Conservation (phyloP, 2,888 invertebrate genomes). For the Sturmia bella region DNA sequence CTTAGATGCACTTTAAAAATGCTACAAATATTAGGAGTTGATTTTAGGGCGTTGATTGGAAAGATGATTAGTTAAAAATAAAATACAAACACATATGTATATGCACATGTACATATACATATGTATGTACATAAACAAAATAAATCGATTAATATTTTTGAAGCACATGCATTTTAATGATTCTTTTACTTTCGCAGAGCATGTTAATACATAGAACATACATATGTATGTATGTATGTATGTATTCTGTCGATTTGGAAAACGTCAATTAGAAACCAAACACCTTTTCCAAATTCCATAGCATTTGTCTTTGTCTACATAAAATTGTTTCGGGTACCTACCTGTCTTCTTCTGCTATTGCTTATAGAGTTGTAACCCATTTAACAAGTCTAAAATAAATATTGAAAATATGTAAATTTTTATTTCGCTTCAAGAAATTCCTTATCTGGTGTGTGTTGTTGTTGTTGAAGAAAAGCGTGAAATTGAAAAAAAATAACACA, state of each 20-base stretch:
- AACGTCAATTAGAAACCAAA: too few relatives aligned
- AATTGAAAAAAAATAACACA: slow-evolving; percentile 32
- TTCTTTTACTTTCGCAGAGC: too few relatives aligned
- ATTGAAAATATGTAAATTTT: slow-evolving; percentile 63
- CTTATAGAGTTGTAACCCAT: slow-evolving; percentile 59
- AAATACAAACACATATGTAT: too few relatives aligned
- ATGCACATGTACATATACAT: too few relatives aligned
- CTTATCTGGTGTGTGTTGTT: slow-evolving; percentile 36
- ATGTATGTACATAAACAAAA: too few relatives aligned
- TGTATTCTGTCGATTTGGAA: too few relatives aligned
- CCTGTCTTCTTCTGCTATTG: not conserved
- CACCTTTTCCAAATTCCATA: not conserved
- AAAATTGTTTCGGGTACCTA: slow-evolving; percentile 16
- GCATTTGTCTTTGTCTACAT: slow-evolving; percentile 3
- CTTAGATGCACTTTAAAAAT: not conserved
- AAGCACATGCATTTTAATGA: too few relatives aligned
- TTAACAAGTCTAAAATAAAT: slow-evolving; percentile 65
- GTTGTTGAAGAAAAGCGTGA: slow-evolving; percentile 49
- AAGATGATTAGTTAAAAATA: too few relatives aligned
- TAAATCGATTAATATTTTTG: too few relatives aligned
- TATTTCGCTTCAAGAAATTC: slow-evolving; percentile 25
- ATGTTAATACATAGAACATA: too few relatives aligned
- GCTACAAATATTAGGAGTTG: too few relatives aligned
- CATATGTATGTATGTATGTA: too few relatives aligned
- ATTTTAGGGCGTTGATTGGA: not conserved